Conservation (phyloP, 2,113 vertebrate genomes). For the human (Homo sapiens) region GRCh38 chr17:5192001-5192500, state of each 20-base stretch:
- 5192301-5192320: too few species aligned
- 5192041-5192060: fast-evolving
- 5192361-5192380: too few species aligned
- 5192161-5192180: not conserved
- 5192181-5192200: not conserved
- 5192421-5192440: too few species aligned
- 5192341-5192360: too few species aligned
- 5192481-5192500: not conserved
- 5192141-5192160: fast-evolving
- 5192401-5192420: too few species aligned
- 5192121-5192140: not conserved
- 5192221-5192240: too few species aligned
- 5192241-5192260: too few species aligned
- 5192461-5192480: not conserved
- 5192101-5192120: not conserved
- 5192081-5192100: not conserved
- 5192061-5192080: fast-evolving
- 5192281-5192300: too few species aligned
- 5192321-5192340: too few species aligned
- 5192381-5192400: too few species aligned
- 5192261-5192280: too few species aligned
- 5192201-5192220: not conserved
- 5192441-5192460: too few species aligned
- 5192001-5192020: fast-evolving
- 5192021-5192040: fast-evolving